A percentile compares a stretch with the other conserved stretches of the same genome.
Conservation (phyloP, 2,888 invertebrate species). For the Aleiodes testaceus region DNA sequence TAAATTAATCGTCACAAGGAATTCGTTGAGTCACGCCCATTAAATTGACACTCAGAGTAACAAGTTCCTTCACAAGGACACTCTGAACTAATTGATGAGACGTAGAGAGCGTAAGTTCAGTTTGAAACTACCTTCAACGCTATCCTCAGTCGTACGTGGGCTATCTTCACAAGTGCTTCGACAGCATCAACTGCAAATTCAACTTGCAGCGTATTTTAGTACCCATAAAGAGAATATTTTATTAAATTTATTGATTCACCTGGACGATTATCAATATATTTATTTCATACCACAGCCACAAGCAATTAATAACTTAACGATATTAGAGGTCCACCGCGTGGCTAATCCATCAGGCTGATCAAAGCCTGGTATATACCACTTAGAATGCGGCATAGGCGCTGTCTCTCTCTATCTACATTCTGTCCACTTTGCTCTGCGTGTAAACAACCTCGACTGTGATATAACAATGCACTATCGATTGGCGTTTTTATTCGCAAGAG, state of each 20-base stretch:
- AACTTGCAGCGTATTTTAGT: neutral
- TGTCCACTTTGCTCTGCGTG: neutral
- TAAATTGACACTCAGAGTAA: conserved; percentile 47
- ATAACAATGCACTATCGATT: conserved; percentile 14
- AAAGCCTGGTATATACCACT: conserved; percentile 55
- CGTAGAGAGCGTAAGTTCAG: conserved; percentile 33
- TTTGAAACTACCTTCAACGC: conserved; percentile 18
- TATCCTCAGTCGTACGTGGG: conserved; percentile 19
- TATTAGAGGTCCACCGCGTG: conserved; percentile 51
- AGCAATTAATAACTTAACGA: conserved; percentile 54
- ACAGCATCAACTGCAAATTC: conserved; percentile 10
- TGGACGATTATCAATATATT: neutral
- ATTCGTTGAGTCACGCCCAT: conserved; percentile 33
- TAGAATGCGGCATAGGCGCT: conserved; percentile 46
- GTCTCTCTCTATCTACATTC: neutral
- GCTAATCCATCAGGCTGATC: conserved; percentile 60
- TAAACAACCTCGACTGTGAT: conserved; percentile 24
- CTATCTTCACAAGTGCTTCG: conserved; percentile 5
- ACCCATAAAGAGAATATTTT: neutral
- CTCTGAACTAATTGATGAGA: conserved; percentile 52
- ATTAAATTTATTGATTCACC: neutral
- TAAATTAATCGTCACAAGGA: too few relatives aligned
- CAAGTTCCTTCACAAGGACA: conserved; percentile 50
- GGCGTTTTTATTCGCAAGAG: neutral
- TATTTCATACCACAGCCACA: neutral